Evolutionary conservation across 2,797 vertebrate species (phyloP), one percentile per base, ranked within the genome.

Genomic region (Sebastolobus altivelis): DNA sequence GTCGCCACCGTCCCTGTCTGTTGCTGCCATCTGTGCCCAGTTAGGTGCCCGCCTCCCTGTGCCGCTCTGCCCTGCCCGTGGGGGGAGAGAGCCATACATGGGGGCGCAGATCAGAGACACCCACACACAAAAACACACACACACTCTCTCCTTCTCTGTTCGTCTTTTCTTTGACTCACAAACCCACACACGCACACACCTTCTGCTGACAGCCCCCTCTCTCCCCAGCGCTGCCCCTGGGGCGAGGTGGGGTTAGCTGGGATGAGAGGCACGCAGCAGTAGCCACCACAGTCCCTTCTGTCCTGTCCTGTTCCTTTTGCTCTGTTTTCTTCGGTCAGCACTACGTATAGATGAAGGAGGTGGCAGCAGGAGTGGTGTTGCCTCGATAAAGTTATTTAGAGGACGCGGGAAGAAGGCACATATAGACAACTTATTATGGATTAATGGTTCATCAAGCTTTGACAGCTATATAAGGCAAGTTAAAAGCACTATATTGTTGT

Each of bases 11-110:
- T 91, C 81, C 85, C 84, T 77, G 83, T 88, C 93, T 93, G 92
- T 89, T 16, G 87, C 73, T 87, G 87, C 94, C 94, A 95, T 95
- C 93, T 95, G 93, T 89, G 90, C 92, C 85, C 92, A 84, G 94
- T 92, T 91, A 94, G 94, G 89, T 88, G 90, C 87, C 90, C 54
- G 83, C 91, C 84, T 92, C 89, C 92, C 90, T 75, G 85, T 52
- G 89, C 75, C 31, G 80, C 75, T 88, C 86, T 94, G 92, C 91
- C 90, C 92, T 92, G 91, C 91, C 93, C 80, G 79, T 38, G 55
- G 91, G 93, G 90, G 90, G 69, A 86, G 73, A 85, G 68, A 88
- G 83, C 78, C 80, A 77, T 86, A 86, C 83, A 88, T 4, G 79
- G 89, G 89, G 87, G 79, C 86, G 88, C 72, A 88, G 91, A 90